Percentiles rank a stretch among this genome's conserved stretches.
Conservation (phyloP, 2,113 vertebrate species). For the Pachypanchax playfairii region DNA sequence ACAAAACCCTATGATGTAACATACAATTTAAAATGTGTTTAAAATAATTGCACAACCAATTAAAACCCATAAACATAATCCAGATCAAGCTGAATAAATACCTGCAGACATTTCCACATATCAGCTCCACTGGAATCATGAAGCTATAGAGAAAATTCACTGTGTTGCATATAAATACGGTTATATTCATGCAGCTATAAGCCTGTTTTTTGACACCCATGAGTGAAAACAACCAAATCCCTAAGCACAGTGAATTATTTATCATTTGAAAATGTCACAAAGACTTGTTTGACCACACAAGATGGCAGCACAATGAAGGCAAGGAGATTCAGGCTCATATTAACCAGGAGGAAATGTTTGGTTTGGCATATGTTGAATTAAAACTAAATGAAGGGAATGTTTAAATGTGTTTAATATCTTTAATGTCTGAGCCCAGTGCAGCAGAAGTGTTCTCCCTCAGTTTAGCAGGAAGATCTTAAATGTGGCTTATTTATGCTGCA, state of each 20-base stretch:
- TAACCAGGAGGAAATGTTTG: slow-evolving; percentile 11
- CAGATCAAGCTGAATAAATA: neutral
- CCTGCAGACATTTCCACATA: neutral
- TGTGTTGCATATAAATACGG: neutral
- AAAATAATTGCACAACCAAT: neutral
- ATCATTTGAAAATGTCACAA: slow-evolving; percentile 58
- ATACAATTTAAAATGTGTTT: neutral
- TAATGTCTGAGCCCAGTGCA: slow-evolving; percentile 16
- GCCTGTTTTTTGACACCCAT: slow-evolving; percentile 31
- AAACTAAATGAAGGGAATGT: slow-evolving; percentile 30
- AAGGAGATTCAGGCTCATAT: slow-evolving; percentile 5
- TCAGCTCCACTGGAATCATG: neutral
- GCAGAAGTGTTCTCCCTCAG: slow-evolving; percentile 20
- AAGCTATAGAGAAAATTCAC: neutral
- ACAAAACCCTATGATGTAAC: neutral
- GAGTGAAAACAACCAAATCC: slow-evolving; percentile 53
- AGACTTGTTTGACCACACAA: slow-evolving; percentile 45
- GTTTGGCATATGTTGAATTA: slow-evolving; percentile 12
- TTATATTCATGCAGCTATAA: slow-evolving; percentile 16
- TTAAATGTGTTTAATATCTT: slow-evolving; percentile 42
- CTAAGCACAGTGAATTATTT: slow-evolving; percentile 58
- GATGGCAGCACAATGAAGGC: neutral
- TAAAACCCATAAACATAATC: neutral
- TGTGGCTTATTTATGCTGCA: too few species aligned
- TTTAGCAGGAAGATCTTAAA: too few species aligned